phyloP scores from a whole-genome alignment of 1,140 invertebrate species.

The Aphelinus atriplicis region DNA sequence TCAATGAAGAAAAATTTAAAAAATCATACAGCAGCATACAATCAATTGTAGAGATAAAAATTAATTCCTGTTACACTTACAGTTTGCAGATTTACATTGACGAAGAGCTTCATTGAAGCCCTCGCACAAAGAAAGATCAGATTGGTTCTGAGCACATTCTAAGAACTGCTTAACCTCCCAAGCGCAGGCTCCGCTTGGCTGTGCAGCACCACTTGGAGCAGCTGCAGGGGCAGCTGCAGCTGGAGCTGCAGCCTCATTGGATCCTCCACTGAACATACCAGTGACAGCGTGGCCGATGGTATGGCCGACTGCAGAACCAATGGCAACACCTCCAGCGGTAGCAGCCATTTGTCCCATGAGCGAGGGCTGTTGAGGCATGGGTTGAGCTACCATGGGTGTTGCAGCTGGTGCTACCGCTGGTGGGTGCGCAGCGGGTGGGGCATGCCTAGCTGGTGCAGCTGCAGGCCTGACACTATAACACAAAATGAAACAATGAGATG shows the following conservation, averaged over 20 bases:
- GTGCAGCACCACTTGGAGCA: constrained; percentile 56
- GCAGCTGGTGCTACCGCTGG: constrained; percentile 59
- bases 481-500: no score
- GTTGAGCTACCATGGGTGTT: constrained; percentile 65
- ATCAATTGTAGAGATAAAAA: neutral
- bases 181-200: constrained; percentile 78
- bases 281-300: constrained; percentile 86
- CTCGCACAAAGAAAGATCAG: constrained; percentile 86
- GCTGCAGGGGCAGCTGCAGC: constrained; percentile 57
- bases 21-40: neutral
- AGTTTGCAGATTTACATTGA: constrained; percentile 79
- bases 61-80: constrained; percentile 52
- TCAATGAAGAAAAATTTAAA: neutral
- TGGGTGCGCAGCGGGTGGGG: constrained; percentile 65
- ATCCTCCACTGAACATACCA: constrained; percentile 81
- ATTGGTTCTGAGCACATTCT: constrained; percentile 85
- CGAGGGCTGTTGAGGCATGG: constrained; percentile 74
- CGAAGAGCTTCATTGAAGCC: constrained; percentile 93
- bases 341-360: constrained; percentile 90
- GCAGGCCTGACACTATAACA: constrained; percentile 54
- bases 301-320: constrained; percentile 89
- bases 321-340: constrained; percentile 88
- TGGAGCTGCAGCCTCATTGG: constrained; percentile 65
- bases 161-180: constrained; percentile 92
- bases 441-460: constrained; percentile 53